Base-by-base conservation (phyloP, 2,797 vertebrate species). In the Pangasius larnaudii region DNA sequence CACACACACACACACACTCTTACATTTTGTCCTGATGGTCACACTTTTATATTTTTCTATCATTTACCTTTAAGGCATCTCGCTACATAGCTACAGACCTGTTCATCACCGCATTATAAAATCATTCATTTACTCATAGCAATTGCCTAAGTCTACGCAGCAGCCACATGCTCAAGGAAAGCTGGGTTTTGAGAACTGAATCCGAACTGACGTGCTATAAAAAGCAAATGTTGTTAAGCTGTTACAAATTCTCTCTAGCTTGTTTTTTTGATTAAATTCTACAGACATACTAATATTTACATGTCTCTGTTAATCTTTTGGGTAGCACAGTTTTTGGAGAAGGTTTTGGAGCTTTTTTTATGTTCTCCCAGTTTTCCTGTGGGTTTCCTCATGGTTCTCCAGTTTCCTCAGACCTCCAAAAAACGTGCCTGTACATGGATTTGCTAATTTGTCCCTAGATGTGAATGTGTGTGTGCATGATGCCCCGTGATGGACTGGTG, bases 1-100 rank as follows among this genome's bases (percentile, higher is more conserved):
- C 69, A 83, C 85, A 81, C 78, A 75, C 59, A 69, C 36, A 56
- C 39, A 79, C 69, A 83, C 85, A 81, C 78, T 69, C 59, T 56
- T 24, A 56, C 39, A 30, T 61, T 87, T 30, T 2, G 53, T 53
- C 16, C 75, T 71, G 36, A 58, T 42, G 79, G 80, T 84, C 61
- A 78, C 36, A 82, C 36, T 42, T 13, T 59, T 19, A 36, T 33
- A 18, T 59, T 77, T 81, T 85, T 71, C 0, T 72, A 69, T 71
- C 24, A 63, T 46, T 80, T 81, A 39, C 39, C 49, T 87, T n/a
- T 59, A 71, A 79, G 46, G 5, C 63, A 86, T 56, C 11, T 42
- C 42, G 49, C 51, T 56, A 49, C 33, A 79, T 2, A 33, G n/a
- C 27, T 77, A 56, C 46, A 84, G n/a, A 87, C 24, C 58, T 78